phyloP scores from a whole-genome alignment of 2,797 vertebrate genomes.

The Anabas testudineus region DNA sequence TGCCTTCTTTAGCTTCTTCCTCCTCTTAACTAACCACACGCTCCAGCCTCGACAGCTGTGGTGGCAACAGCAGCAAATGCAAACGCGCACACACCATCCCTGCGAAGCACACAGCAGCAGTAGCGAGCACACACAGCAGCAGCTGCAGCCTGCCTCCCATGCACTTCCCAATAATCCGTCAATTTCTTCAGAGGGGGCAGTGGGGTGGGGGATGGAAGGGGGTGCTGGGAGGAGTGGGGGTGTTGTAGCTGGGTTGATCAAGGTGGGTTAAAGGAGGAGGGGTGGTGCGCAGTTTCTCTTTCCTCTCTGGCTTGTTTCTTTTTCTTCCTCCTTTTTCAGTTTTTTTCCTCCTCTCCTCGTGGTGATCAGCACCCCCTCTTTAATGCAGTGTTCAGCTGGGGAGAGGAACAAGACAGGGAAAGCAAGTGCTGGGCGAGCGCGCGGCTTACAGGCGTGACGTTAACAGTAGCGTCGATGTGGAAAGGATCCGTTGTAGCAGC shows the following conservation, averaged over 20 bases:
- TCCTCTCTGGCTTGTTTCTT: slow-evolving; percentile 66
- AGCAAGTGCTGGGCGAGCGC: slow-evolving; percentile 71
- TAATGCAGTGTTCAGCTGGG: slow-evolving; percentile 73
- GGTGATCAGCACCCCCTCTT: slow-evolving; percentile 68
- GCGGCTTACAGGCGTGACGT: slow-evolving; percentile 81
- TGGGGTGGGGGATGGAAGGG: slow-evolving; percentile 69
- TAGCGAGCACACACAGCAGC: slow-evolving; percentile 79
- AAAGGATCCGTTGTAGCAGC: slow-evolving; percentile 83
- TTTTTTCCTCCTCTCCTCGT: slow-evolving; percentile 58
- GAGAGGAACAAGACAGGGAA: slow-evolving; percentile 67
- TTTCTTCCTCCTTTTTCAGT: slow-evolving; percentile 62
- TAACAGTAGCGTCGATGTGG: slow-evolving; percentile 80
- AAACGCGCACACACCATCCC: slow-evolving; percentile 72
- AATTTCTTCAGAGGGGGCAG: slow-evolving; percentile 84
- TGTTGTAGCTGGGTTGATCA: slow-evolving; percentile 72
- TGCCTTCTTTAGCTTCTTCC: slow-evolving; percentile 82
- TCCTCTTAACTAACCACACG: slow-evolving; percentile 80
- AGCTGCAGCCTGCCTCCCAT: slow-evolving; percentile 84
- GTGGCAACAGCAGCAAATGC: slow-evolving; percentile 65
- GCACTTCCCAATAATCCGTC: slow-evolving; percentile 88
- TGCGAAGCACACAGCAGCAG: slow-evolving; percentile 73
- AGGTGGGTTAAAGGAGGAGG: slow-evolving; percentile 70
- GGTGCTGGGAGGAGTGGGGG: slow-evolving; percentile 67
- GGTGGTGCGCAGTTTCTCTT: slow-evolving; percentile 74
- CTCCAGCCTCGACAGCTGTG: slow-evolving; percentile 67